Evolutionary conservation across 2,113 vertebrate species (phyloP).

Genomic region (Microcebus griseorufus): DNA sequence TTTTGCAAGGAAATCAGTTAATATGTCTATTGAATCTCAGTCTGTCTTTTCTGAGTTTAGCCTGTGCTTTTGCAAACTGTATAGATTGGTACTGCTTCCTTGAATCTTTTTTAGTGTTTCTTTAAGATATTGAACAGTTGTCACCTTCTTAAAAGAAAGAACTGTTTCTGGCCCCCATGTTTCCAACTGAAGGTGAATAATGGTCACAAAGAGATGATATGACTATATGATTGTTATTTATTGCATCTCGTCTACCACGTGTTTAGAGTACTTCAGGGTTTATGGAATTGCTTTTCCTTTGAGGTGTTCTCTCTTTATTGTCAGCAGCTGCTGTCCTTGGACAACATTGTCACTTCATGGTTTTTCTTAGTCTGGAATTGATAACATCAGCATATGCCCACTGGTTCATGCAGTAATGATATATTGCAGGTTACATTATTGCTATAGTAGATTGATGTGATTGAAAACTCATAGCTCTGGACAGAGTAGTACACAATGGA

Average conservation of each 20-base stretch:
- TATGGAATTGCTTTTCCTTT: slow-evolving; percentile 31
- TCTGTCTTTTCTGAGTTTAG: slow-evolving; percentile 3
- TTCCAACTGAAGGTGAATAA: neutral
- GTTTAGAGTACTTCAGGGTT: neutral
- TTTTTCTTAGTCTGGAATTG: slow-evolving; percentile 16
- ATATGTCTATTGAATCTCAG: neutral
- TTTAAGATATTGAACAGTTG: neutral
- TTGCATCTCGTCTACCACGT: neutral
- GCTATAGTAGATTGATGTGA: neutral
- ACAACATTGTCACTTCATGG: neutral
- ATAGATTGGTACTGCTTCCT: neutral
- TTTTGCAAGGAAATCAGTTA: neutral
- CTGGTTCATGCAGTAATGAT: neutral
- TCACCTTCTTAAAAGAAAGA: neutral
- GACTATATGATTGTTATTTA: neutral
- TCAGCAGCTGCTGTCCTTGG: slow-evolving; percentile 33
- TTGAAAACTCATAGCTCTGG: neutral
- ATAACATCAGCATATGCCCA: slow-evolving; percentile 19
- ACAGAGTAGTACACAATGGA: neutral
- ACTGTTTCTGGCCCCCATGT: neutral
- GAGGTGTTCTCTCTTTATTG: neutral
- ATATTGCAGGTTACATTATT: neutral
- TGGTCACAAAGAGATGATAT: neutral
- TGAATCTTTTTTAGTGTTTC: neutral
- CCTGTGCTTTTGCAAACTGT: neutral